Base-by-base conservation (phyloP, 23 tunicate genomes). In the Halocynthia roretzi region DNA sequence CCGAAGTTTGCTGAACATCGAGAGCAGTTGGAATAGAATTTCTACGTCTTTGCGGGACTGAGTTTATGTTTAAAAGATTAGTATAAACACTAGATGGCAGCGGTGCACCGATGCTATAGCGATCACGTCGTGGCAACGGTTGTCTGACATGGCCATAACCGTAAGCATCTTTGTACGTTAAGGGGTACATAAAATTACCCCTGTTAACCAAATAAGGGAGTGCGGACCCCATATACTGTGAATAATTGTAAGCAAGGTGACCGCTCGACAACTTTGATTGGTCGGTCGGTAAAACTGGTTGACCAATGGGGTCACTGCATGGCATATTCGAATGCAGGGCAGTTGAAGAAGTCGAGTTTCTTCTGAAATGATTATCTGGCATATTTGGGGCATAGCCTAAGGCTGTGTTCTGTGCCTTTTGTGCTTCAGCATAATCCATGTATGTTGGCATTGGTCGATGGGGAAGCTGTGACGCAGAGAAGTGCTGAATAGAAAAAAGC, bases 101-200 rank as follows among this genome's bases (percentile, higher is more conserved):
- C 14, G 78, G 78, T 8, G 64, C 78, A 53, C 78, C 78, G 56
- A 54, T 48, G 63, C 78, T 74, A 44, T 54, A 74, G 31, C 78
- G 14, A 8, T 74, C 78, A 0, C 78, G 63, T 56, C 78, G 2
- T 40, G 44, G 10, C 9, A 54, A 9, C 22, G n/a, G 11, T 49
- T 71, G 56, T 40, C 61, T 49, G 22, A 48, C 9, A 8, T 65
- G 70, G n/a, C 48, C 48, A 20, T 65, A 48, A 8, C 48, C 48
- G 17, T 65, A 65, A 15, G 9, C 10, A 20, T 14, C 70, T 65
- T 65, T 65, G 17, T 65, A 10, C 10, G 14, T 20, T 10, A 15
- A 10, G 17, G 22, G 31, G 10, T 40, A 15, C n/a, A 48, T 40
- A 9, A 15, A 48, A 20, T 11, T 40, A 48, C 23, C 48, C 9